These are phyloP conservation scores for Ranitomeya variabilis DNA, from an alignment of 2,113 vertebrate genomes.

Conservation along the genomic window DNA sequence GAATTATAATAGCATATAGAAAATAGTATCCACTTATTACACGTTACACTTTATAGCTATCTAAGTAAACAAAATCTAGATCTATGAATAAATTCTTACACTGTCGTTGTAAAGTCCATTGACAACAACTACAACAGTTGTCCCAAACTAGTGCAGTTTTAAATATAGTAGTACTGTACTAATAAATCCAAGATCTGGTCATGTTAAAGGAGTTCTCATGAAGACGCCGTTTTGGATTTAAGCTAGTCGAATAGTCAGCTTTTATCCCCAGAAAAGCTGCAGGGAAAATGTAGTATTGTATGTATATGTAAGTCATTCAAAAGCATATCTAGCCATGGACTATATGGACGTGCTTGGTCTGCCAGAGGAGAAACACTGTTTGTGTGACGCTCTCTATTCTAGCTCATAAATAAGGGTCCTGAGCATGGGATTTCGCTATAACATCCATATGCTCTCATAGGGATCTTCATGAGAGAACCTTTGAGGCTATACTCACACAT, in stretches of 20 bases:
- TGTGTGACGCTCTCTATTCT: background rate
- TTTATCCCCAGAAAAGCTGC: background rate
- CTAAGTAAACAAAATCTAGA: background rate
- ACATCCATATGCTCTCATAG: background rate
- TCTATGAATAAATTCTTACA: background rate
- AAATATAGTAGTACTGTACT: conserved; percentile 37
- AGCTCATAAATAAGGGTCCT: background rate
- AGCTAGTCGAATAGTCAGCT: background rate
- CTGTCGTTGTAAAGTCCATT: background rate
- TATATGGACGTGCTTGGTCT: background rate
- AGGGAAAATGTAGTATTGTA: background rate
- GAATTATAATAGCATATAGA: conserved; percentile 23
- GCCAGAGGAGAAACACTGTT: background rate
- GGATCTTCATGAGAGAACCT: background rate
- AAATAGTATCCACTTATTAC: background rate
- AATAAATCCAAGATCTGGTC: background rate
- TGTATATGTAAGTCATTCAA: background rate
- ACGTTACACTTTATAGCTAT: background rate
- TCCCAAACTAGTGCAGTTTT: conserved; percentile 30
- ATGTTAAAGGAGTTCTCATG: background rate
- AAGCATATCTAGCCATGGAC: background rate
- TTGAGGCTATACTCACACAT: no score
- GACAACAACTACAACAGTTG: background rate
- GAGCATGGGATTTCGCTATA: background rate
- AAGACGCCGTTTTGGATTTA: background rate